phyloP scores from a whole-genome alignment of 2,888 invertebrate species.

The Tridacna gigas region DNA sequence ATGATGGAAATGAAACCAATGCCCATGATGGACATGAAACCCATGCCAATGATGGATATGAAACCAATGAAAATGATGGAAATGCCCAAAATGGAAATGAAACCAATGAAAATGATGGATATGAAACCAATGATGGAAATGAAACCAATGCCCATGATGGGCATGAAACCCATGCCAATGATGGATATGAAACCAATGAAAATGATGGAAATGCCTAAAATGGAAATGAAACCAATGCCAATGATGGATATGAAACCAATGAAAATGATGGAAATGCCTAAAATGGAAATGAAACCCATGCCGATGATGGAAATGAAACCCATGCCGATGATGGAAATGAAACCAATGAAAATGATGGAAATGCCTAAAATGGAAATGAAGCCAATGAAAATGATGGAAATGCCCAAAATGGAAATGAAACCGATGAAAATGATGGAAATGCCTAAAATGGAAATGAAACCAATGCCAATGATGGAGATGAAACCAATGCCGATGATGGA shows the following conservation, averaged over 20 bases:
- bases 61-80: conserved; percentile 9
- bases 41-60: conserved; percentile 18
- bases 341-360: not conserved
- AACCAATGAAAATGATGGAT: not conserved
- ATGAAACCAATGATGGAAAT: not conserved
- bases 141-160: conserved; percentile 11
- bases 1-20: conserved; percentile 22
- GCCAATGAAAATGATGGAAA: conserved; percentile 8
- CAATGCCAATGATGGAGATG: conserved; percentile 19
- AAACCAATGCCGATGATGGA: conserved; percentile 9
- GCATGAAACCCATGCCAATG: conserved; percentile 8
- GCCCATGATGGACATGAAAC: conserved; percentile 19
- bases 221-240: conserved; percentile 18
- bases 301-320: conserved; percentile 19
- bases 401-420: conserved; percentile 10
- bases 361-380: no score
- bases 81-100: conserved; percentile 8
- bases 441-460: conserved; percentile 5
- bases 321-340: not conserved
- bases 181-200: not conserved
- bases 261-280: conserved; percentile 1
- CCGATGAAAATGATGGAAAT: conserved; percentile 11
- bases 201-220: conserved; percentile 15
- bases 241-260: conserved; percentile 17
- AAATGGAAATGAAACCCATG: not conserved